phyloP scores from a whole-genome alignment of 2,888 invertebrate species.

The Dione juno region DNA sequence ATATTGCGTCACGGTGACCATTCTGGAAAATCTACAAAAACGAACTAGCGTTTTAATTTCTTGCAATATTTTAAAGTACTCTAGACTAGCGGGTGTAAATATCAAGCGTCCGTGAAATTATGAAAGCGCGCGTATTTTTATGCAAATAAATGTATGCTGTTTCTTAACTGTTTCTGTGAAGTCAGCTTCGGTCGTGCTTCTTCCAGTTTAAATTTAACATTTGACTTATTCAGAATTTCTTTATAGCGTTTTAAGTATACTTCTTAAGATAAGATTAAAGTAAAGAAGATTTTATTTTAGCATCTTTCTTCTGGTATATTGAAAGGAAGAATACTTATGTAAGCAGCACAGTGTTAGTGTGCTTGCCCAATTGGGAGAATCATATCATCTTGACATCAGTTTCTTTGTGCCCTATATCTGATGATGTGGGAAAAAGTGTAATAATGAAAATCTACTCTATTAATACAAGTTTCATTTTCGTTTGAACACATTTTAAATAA shows the following conservation, averaged over 20 bases:
- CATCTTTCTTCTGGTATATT: background rate
- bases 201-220: conserved; percentile 30
- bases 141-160: conserved; percentile 31
- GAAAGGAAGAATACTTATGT: background rate
- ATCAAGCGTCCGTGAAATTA: conserved; percentile 47
- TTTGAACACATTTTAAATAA: too few species aligned
- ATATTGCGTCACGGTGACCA: background rate
- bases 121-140: conserved; percentile 31
- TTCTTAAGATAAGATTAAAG: background rate
- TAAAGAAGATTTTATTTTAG: background rate
- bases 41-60: background rate
- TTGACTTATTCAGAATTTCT: conserved; percentile 14
- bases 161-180: conserved; percentile 35
- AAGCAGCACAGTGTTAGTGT: too few species aligned
- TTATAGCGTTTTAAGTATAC: conserved; percentile 3
- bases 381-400: too few species aligned
- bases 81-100: conserved; percentile 35
- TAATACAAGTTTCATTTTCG: too few species aligned
- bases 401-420: too few species aligned
- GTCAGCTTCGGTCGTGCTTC: conserved; percentile 31
- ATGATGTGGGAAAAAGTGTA: too few species aligned
- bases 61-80: conserved; percentile 16
- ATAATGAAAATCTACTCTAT: too few species aligned
- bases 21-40: background rate
- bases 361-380: too few species aligned